A percentile compares a stretch with the other conserved stretches of the same genome.
phyloP scores from a whole-genome alignment of 2,888 invertebrate genomes.

The Macropis europaea region DNA sequence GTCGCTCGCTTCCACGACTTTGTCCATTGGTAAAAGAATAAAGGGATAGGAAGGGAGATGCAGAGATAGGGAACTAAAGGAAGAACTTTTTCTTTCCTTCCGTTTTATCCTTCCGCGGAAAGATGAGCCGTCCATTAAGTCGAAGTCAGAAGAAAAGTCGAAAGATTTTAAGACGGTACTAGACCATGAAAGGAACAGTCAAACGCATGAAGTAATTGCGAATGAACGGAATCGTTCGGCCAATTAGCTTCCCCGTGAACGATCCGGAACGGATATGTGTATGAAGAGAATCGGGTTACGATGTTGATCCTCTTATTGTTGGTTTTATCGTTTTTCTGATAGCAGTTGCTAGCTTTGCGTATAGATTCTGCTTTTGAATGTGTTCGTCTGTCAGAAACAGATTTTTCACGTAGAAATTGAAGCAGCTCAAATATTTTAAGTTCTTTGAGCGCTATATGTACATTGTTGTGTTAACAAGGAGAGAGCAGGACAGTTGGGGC shows the following conservation, averaged over 20 bases:
- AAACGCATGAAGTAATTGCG: conserved; percentile 38
- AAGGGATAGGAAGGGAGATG: background rate
- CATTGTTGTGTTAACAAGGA: too few species aligned
- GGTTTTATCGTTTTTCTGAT: too few species aligned
- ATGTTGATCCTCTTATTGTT: too few species aligned
- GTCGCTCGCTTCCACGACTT: conserved; percentile 46
- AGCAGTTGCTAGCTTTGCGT: too few species aligned
- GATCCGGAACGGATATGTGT: background rate
- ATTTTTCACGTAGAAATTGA: too few species aligned
- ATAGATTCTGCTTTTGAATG: too few species aligned
- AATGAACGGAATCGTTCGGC: conserved; percentile 27
- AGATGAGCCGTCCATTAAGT: conserved; percentile 52
- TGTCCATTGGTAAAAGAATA: conserved; percentile 48
- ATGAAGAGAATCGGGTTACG: background rate
- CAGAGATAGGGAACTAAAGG: conserved; percentile 9
- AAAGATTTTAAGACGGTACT: conserved; percentile 42
- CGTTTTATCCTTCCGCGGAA: conserved; percentile 5
- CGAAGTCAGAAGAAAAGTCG: conserved; percentile 17
- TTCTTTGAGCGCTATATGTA: too few species aligned
- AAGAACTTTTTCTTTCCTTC: conserved; percentile 21
- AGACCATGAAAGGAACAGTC: conserved; percentile 23
- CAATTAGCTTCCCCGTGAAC: conserved; percentile 27
- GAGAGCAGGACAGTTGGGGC: too few species aligned
- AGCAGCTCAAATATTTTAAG: too few species aligned
- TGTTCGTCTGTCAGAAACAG: too few species aligned